phyloP scores from a whole-genome alignment of 1,140 invertebrate genomes.

The Chelonus insularis region DNA sequence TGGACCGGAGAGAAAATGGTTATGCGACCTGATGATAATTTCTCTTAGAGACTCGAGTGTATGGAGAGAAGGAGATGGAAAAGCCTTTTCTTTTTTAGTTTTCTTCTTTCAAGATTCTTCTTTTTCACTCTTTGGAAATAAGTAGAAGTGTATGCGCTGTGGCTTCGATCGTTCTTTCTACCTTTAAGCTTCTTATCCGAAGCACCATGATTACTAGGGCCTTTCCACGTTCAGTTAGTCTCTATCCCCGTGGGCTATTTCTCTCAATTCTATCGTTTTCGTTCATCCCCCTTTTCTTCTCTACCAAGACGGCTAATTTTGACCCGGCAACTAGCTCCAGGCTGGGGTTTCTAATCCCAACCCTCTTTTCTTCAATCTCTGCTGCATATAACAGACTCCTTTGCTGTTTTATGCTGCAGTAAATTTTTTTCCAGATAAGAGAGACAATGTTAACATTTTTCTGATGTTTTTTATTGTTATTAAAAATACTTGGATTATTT shows the following conservation, averaged over 20 bases:
- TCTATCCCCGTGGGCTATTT: conserved; percentile 18
- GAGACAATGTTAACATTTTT: too few relatives aligned
- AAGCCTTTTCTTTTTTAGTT: conserved; percentile 10
- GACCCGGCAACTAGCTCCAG: conserved; percentile 25
- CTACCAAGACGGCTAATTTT: conserved; percentile 28
- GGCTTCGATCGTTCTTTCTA: conserved; percentile 22
- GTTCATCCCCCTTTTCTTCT: conserved; percentile 7
- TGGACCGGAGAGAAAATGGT: conserved; percentile 12
- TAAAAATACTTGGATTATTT: too few relatives aligned
- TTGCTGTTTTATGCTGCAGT: too few relatives aligned
- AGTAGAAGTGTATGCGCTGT: conserved; percentile 9
- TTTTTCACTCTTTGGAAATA: not conserved
- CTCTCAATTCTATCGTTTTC: conserved; percentile 16
- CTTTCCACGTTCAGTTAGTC: conserved; percentile 1
- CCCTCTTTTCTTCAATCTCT: conserved; percentile 7
- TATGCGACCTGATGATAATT: conserved; percentile 11
- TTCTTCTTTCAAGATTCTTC: conserved; percentile 6
- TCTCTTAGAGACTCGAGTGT: not conserved
- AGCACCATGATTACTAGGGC: conserved; percentile 32
- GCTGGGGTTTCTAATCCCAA: conserved; percentile 29
- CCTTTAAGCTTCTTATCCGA: conserved; percentile 35
- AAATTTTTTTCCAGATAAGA: too few relatives aligned
- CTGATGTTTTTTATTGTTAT: too few relatives aligned
- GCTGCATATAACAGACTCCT: too few relatives aligned
- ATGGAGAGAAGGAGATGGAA: not conserved